These are phyloP conservation scores for Embiotoca jacksoni DNA, from an alignment of 2,113 vertebrate species.

Conservation along the genomic window DNA sequence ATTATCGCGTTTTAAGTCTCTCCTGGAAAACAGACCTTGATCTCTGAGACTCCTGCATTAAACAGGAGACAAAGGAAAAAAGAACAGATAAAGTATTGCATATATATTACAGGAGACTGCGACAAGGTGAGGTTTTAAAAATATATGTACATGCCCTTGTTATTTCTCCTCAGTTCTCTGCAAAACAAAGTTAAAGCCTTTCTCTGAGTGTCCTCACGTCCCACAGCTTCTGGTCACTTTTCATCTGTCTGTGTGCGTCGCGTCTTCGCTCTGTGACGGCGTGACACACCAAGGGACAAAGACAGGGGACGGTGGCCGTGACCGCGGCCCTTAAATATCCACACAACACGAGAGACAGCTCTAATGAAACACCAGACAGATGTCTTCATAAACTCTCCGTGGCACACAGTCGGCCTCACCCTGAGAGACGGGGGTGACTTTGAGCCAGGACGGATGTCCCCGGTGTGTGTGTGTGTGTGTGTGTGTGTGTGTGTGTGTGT, in stretches of 20 bases:
- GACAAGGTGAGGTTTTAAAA: background rate
- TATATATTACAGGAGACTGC: background rate
- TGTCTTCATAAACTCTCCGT: slow-evolving; percentile 67
- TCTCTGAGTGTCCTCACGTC: slow-evolving; percentile 28
- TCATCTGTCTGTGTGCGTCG: slow-evolving; percentile 21
- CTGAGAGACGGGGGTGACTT: slow-evolving; percentile 72
- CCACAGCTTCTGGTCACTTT: slow-evolving; percentile 8
- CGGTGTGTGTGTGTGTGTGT: slow-evolving; percentile 24
- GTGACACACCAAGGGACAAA: slow-evolving; percentile 8
- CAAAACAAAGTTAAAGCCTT: background rate
- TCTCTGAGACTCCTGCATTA: background rate
- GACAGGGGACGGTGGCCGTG: slow-evolving; percentile 3
- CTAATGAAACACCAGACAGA: slow-evolving; percentile 77
- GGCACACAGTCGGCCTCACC: slow-evolving; percentile 41
- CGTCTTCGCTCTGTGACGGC: background rate
- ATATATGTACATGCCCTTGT: background rate
- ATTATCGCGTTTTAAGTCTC: slow-evolving; percentile 1
- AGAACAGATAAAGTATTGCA: background rate
- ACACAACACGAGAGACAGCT: slow-evolving; percentile 48
- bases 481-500: slow-evolving; percentile 27
- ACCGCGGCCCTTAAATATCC: slow-evolving; percentile 48
- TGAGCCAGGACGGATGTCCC: slow-evolving; percentile 57
- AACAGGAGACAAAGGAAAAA: background rate
- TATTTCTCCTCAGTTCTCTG: slow-evolving; percentile 3
- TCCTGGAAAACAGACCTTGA: slow-evolving; percentile 7